phyloP scores from a whole-genome alignment of 2,797 vertebrate genomes.

The Macropodus opercularis region DNA sequence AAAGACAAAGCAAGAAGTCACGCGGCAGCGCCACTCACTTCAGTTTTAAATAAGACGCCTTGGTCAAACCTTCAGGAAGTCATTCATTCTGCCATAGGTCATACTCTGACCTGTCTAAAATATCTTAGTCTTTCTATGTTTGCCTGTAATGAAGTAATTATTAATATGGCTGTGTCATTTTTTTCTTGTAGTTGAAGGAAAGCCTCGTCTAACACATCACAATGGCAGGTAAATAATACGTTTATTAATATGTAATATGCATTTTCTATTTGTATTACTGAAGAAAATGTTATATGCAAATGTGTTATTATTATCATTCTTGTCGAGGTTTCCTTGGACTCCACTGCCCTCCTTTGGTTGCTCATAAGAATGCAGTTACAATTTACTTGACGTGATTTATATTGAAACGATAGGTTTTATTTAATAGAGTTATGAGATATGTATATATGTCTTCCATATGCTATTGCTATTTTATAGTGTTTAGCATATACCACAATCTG shows the following conservation, averaged over 20 bases:
- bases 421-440: too few relatives aligned
- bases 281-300: background rate
- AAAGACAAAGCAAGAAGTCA: conserved; percentile 39
- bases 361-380: conserved; percentile 37
- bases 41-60: too few relatives aligned
- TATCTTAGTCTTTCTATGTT: background rate
- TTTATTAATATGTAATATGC: background rate
- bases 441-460: too few relatives aligned
- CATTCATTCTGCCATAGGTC: too few relatives aligned
- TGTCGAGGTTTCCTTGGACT: conserved; percentile 16
- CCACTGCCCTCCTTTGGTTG: conserved; percentile 65
- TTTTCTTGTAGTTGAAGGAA: conserved; percentile 65
- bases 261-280: background rate
- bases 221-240: conserved; percentile 82
- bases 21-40: background rate
- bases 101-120: background rate
- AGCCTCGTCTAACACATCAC: conserved; percentile 54
- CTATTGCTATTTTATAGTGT: too few relatives aligned
- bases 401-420: too few relatives aligned
- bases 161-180: conserved; percentile 23
- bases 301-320: background rate
- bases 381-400: too few relatives aligned
- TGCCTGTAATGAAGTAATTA: background rate
- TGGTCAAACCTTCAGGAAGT: too few relatives aligned
- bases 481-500: too few relatives aligned